phyloP scores from a whole-genome alignment of 2,888 invertebrate genomes.

The Agrilus mali region DNA sequence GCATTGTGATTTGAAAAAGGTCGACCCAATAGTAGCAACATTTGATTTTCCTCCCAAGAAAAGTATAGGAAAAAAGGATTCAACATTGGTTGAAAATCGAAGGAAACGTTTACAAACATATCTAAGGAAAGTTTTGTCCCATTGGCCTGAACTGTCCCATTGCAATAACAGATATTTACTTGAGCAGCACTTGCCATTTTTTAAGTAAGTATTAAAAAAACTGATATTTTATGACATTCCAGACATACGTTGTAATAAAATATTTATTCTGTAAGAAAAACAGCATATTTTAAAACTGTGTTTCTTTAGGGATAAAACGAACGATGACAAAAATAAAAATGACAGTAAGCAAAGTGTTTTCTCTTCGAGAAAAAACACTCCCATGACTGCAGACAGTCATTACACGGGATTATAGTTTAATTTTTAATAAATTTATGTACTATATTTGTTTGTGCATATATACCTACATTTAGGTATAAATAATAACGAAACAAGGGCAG shows the following conservation, averaged over 20 bases:
- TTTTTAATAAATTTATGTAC: too few relatives aligned
- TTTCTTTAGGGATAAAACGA: conserved; percentile 27
- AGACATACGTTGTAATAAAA: conserved; percentile 2
- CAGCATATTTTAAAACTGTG: too few relatives aligned
- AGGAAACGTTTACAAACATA: conserved; percentile 77
- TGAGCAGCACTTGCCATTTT: conserved; percentile 73
- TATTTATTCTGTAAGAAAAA: too few relatives aligned
- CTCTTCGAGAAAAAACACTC: conserved; percentile 19
- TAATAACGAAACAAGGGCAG: too few relatives aligned
- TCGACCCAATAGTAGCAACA: conserved; percentile 62
- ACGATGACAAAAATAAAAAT: conserved; percentile 20
- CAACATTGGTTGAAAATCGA: conserved; percentile 76
- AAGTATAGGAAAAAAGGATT: conserved; percentile 83
- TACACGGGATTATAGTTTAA: conserved; percentile 30
- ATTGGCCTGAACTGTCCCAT: conserved; percentile 64
- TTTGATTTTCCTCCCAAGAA: conserved; percentile 94
- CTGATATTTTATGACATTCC: too few relatives aligned
- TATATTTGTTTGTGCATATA: too few relatives aligned
- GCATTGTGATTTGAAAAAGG: conserved; percentile 72
- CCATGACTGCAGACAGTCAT: conserved; percentile 23
- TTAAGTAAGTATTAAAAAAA: conserved; percentile 50
- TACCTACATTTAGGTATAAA: too few relatives aligned
- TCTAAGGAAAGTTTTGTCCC: conserved; percentile 69
- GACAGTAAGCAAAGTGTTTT: conserved; percentile 16
- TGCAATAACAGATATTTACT: conserved; percentile 68